Conservation (phyloP, 2,888 invertebrate species). For the Pedicia rivosa region DNA sequence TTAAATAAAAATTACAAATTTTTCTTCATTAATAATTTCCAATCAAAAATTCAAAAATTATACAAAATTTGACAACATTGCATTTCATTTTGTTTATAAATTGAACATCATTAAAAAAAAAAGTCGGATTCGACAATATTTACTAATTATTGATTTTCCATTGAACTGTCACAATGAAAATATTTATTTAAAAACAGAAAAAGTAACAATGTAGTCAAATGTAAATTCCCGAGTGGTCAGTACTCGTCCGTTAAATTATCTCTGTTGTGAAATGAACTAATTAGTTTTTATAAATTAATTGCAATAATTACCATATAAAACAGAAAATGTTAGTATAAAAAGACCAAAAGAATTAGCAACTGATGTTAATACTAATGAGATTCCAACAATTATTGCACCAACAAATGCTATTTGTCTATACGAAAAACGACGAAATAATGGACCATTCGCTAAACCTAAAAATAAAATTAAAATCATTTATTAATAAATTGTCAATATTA, state of each 20-base stretch:
- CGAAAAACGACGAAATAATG: constrained; percentile 47
- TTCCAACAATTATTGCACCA: constrained; percentile 41
- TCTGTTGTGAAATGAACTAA: no score
- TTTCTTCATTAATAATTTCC: no score
- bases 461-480: constrained; percentile 13
- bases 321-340: constrained; percentile 45
- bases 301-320: constrained; percentile 60
- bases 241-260: no score
- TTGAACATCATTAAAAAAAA: no score
- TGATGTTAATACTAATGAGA: constrained; percentile 41
- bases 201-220: background rate
- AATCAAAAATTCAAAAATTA: no score
- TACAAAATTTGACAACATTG: no score
- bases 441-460: constrained; percentile 52
- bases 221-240: no score
- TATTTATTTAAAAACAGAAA: constrained; percentile 5
- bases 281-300: no score
- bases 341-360: constrained; percentile 44
- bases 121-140: no score
- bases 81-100: no score
- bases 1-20: no score
- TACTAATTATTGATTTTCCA: no score
- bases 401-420: constrained; percentile 49
- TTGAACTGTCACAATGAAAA: constrained; percentile 15
- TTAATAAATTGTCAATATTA: background rate